These are phyloP conservation scores for Monomorium pharaonis DNA, from an alignment of 1,140 invertebrate species.

Conservation along the genomic window DNA sequence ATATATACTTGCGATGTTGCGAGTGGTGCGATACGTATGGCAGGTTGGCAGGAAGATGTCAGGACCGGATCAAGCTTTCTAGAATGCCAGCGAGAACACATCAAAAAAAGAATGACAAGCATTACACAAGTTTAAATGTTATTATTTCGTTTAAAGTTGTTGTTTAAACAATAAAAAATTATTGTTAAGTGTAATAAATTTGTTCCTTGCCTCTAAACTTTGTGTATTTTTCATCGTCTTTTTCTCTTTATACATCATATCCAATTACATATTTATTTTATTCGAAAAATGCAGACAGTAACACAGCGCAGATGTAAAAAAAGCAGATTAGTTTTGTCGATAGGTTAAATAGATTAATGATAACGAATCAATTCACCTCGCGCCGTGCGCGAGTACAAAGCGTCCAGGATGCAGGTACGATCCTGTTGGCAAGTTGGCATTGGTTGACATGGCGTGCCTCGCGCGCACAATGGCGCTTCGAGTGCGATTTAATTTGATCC, in stretches of 20 bases:
- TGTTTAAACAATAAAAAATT: not conserved
- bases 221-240: not conserved
- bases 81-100: too few species aligned
- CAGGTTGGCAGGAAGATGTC: not conserved
- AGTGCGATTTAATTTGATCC: conserved; percentile 13
- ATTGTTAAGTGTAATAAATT: not conserved
- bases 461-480: not conserved
- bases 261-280: not conserved
- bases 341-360: not conserved
- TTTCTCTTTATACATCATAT: not conserved
- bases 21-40: not conserved
- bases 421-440: too few species aligned
- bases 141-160: not conserved
- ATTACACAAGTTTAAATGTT: not conserved
- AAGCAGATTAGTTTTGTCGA: not conserved
- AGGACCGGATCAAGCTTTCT: not conserved
- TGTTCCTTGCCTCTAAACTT: not conserved
- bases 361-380: too few species aligned
- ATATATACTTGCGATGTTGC: not conserved
- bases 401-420: not conserved
- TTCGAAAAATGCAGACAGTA: not conserved
- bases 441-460: not conserved
- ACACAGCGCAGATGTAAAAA: not conserved
- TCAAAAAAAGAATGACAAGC: too few species aligned
- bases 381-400: not conserved